Evolutionary conservation across 2,888 invertebrate species (phyloP), one percentile per base, ranked within the genome.

Genomic region (Prosapia bicincta): DNA sequence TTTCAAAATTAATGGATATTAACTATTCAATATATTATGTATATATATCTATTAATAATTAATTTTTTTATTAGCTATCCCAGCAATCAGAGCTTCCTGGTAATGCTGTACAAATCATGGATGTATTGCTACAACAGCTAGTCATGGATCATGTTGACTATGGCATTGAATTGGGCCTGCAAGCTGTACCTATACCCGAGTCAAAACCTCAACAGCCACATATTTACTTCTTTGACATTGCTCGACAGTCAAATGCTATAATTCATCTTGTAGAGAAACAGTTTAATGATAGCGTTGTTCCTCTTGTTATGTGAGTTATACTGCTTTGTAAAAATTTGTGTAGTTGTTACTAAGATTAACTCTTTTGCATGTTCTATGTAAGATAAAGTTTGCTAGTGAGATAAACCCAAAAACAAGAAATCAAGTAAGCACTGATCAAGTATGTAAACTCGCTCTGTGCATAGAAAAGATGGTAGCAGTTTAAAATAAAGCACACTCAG

Each of bases 131-230:
- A 26, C 93, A 95, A 79, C 93, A 93, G 82, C 85, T 99, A 23
- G 89, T 97, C 81, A 90, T 90, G 1, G 98, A 99, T 81, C 98
- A 98, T 84, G 94, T 99, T 0, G 97, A 98, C 84, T 99, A 99
- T 85, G 99, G 98, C 0, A 86, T 99, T 3, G 99, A 99, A 83
- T 85, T 98, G 67, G 98, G 97, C 0, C 86, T 98, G 69, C 96
- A 95, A 84, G 92, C 93, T 25, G 93, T 96, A 78, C 96, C 96
- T 0, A 91, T 95, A 30, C 93, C 93, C 0, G 99, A 99, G 84
- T 94, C 93, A 80, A 95, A 96, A 85, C 89, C 88, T 0, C 90
- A 91, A 1, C 94, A 95, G 24, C 95, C 94, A 78, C 91, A 95
- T 85, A 91, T 98, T 78, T 93, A 96, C 84, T 99, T 98, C 86